Evolutionary conservation across 2,888 invertebrate species (phyloP).

Genomic region (Diplolepis rosae): DNA sequence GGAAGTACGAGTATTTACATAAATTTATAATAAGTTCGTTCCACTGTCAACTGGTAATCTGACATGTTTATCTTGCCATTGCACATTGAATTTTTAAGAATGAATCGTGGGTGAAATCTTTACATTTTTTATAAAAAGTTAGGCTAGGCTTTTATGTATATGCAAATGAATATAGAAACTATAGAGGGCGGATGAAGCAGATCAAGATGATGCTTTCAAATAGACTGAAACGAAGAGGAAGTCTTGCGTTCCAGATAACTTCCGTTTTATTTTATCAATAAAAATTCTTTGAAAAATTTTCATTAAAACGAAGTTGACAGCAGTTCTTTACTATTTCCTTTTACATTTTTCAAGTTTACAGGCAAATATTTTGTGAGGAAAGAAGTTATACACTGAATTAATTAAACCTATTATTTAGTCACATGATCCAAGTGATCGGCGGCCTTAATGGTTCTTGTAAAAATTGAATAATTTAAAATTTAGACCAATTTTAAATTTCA

Average conservation of each 20-base stretch:
- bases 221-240: background rate
- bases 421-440: too few relatives aligned
- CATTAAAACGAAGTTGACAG: too few relatives aligned
- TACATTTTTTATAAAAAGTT: background rate
- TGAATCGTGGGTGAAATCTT: slow-evolving; percentile 35
- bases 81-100: slow-evolving; percentile 44
- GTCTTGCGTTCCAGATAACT: background rate
- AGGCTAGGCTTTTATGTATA: background rate
- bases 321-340: too few relatives aligned
- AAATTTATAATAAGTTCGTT: slow-evolving; percentile 38
- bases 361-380: too few relatives aligned
- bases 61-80: slow-evolving; percentile 51
- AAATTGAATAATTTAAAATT: too few relatives aligned
- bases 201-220: background rate
- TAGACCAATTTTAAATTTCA: too few relatives aligned
- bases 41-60: slow-evolving; percentile 54
- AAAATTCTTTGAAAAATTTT: too few relatives aligned
- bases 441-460: too few relatives aligned
- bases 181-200: background rate
- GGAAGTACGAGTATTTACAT: background rate
- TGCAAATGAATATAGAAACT: background rate
- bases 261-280: too few relatives aligned
- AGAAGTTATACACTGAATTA: too few relatives aligned
- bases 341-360: too few relatives aligned
- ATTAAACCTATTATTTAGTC: too few relatives aligned